phyloP scores from a whole-genome alignment of 2,113 vertebrate species.

The Melanerpes aurifrons region DNA sequence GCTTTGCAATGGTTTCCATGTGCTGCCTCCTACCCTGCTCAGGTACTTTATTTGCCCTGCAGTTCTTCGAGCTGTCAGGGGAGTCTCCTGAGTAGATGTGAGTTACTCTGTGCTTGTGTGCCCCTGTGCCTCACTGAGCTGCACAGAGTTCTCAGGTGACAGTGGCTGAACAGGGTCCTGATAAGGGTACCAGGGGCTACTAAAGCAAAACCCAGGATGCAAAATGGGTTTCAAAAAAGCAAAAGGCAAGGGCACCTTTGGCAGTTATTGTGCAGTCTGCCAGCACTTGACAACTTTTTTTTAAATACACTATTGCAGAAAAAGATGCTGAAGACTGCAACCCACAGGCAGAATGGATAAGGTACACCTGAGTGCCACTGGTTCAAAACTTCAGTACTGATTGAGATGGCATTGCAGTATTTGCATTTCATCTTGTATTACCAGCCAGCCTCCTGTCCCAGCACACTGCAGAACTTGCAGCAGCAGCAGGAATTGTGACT shows the following conservation, averaged over 20 bases:
- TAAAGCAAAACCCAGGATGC: background rate
- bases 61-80: background rate
- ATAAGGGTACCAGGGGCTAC: background rate
- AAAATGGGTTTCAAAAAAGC: background rate
- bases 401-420: background rate
- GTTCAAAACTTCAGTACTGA: background rate
- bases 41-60: background rate
- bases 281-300: background rate
- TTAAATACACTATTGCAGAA: background rate
- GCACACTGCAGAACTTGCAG: rapidly evolving
- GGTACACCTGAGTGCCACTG: background rate
- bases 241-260: background rate
- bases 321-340: background rate
- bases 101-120: background rate
- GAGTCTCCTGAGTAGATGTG: background rate
- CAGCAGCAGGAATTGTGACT: background rate
- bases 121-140: background rate
- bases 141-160: background rate
- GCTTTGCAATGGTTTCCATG: background rate
- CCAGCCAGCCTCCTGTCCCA: background rate
- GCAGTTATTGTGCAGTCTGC: background rate
- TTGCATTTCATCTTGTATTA: background rate
- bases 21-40: background rate
- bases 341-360: background rate
- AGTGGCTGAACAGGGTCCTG: background rate